Evolutionary conservation across 2,797 vertebrate species (phyloP), one percentile per base, ranked within the genome.

Genomic region (Coracias cyanogaster): DNA sequence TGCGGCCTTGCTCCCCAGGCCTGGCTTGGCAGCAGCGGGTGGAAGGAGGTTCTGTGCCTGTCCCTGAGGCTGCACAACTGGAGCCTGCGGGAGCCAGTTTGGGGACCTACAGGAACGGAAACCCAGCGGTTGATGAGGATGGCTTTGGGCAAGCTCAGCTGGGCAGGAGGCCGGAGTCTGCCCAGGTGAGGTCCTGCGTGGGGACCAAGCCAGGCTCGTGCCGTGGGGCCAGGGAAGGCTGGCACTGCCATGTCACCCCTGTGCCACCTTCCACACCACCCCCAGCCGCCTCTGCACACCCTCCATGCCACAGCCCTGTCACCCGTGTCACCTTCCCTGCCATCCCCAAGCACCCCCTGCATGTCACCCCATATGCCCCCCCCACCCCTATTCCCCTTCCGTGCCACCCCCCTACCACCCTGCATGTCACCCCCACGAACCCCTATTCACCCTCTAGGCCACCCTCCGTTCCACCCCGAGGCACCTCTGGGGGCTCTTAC

Each of bases 171-270:
- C 20, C 26, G 22, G 28, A 37, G 64, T 28, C 20, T 51, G 67
- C 58, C 41, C 1, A 0, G 29, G 13, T 1, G 1, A 9, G 74
- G 20, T 54, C 28, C 1, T 1, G n/a, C 22, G 8, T 5, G 4
- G 13, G 48, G 26, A n/a, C 21, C 1, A 7, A 72, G 43, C 21
- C 4, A 11, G 35, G 14, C 17, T 29, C 33, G 33, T 6, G 31
- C 16, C 25, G 18, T 1, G 1, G 43, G 25, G 33, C 15, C 28
- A 33, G 48, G 18, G 18, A 69, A 62, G 6, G 35, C 28, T 24
- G 37, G 28, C 45, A n/a, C 14, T 28, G 35, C 45, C 46, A 4
- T 10, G 43, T 9, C 21, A 61, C 22, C 33, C 25, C 33, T 15
- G 6, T 58, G 22, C 48, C 33, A 35, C 22, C 22, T 25, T 46